phyloP scores from a whole-genome alignment of 1,140 invertebrate species.

The Antheraea pernyi region DNA sequence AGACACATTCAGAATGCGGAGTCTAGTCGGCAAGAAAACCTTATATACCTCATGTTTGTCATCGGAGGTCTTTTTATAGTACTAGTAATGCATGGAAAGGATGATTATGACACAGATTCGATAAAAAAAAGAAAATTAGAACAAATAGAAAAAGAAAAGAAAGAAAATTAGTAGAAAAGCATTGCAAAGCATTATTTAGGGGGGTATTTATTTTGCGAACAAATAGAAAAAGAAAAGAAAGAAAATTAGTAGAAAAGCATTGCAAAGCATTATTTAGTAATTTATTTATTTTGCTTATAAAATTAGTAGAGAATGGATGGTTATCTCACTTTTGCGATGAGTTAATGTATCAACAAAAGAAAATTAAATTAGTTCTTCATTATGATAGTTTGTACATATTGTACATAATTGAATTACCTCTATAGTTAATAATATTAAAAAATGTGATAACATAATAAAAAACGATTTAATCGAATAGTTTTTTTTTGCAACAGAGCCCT shows the following conservation, averaged over 20 bases:
- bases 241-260: background rate
- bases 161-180: background rate
- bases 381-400: constrained; percentile 28
- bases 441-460: constrained; percentile 23
- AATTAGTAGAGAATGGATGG: background rate
- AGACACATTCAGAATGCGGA: constrained; percentile 27
- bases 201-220: no score
- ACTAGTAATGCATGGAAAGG: constrained; percentile 38
- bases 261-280: background rate
- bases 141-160: constrained; percentile 7
- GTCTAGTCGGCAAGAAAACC: constrained; percentile 39
- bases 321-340: background rate
- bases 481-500: background rate
- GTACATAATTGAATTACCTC: constrained; percentile 27
- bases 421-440: constrained; percentile 11
- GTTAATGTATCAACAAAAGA: background rate
- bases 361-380: constrained; percentile 4
- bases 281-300: background rate
- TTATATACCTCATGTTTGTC: constrained; percentile 39
- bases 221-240: constrained; percentile 7
- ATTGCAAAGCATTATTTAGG: background rate
- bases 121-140: constrained; percentile 15
- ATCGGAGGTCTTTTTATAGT: constrained; percentile 37
- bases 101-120: constrained; percentile 48
- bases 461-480: background rate